These are phyloP conservation scores for Rattus rattus DNA, from an alignment of 2,113 vertebrate species.

Conservation along the genomic window DNA sequence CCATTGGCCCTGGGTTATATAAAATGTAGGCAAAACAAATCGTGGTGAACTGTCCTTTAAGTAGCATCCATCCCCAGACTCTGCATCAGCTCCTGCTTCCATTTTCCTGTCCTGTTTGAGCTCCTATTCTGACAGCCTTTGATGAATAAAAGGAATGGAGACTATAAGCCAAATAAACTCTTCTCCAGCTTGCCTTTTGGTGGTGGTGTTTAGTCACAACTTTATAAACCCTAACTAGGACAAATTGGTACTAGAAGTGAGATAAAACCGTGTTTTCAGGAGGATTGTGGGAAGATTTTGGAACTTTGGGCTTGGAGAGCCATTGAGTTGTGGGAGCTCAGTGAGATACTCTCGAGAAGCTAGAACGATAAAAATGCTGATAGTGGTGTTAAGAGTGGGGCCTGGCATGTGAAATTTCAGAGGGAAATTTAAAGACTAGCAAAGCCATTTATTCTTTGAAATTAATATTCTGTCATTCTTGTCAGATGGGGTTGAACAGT, in stretches of 20 bases:
- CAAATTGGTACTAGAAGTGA: not conserved
- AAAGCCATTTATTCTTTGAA: not conserved
- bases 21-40: not conserved
- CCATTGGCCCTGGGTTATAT: not conserved
- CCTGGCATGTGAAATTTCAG: not conserved
- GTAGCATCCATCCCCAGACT: not conserved
- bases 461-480: not conserved
- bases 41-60: not conserved
- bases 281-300: not conserved
- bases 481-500: not conserved
- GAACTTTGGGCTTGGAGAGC: not conserved
- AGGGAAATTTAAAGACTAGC: not conserved
- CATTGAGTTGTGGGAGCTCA: not conserved
- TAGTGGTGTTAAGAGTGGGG: not conserved
- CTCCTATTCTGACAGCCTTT: not conserved
- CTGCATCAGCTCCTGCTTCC: not conserved
- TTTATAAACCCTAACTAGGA: not conserved
- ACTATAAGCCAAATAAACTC: not conserved
- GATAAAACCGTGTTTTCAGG: not conserved
- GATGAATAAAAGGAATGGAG: not conserved
- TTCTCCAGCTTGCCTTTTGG: not conserved
- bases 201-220: not conserved
- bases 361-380: not conserved
- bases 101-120: not conserved
- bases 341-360: not conserved